Base-by-base conservation (phyloP, 2,113 vertebrate species). In the Datnioides undecimradiatus region DNA sequence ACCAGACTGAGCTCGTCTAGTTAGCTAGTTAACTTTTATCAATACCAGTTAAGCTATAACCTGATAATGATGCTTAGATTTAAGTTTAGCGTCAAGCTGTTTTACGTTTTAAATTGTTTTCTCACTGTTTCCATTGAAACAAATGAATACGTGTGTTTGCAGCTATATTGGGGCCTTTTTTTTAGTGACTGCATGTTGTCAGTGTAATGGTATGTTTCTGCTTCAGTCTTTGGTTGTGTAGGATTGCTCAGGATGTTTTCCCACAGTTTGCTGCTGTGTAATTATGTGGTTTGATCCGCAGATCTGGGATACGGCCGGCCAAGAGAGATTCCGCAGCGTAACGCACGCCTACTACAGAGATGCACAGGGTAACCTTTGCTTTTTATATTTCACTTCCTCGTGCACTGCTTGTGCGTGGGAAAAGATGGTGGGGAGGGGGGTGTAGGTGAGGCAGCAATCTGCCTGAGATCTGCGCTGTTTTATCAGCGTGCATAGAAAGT, bases 231-330 rank as follows among this genome's bases (percentile, higher is more conserved):
- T 48, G 17, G 31, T 41, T 19, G 27, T 46, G 51, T 5, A 36
- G 25, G 38, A 40, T 40, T 33, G 57, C 73, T 67, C 16, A 40
- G 41, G 57, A 57, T 65, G 75, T 75, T 43, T 74, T 75, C 34
- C 60, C 41, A 17, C 23, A n/a, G n/a, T 63, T 58, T 41, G 43
- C 8, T 38, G 36, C 33, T 64, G 62, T 86, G 71, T 88, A 80
- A 90, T 86, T 66, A 31, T 85, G 73, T 82, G 82, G 21, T 76
- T 86, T 86, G 40, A 68, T 54, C 1, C 0, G 58, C 92, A 99
- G 98, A 99, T 99, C 91, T 99, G 98, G 98, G 98, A 99, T 86
- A 99, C 97, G 0, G 98, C 98, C 2, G 98, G 98, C 60, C 98
- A 99, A 92, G 98, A 99, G 88, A 95, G 98, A 27, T 99, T 99